Evolutionary conservation across 2,113 vertebrate species (phyloP).

Genomic region (Entelurus aequoreus): DNA sequence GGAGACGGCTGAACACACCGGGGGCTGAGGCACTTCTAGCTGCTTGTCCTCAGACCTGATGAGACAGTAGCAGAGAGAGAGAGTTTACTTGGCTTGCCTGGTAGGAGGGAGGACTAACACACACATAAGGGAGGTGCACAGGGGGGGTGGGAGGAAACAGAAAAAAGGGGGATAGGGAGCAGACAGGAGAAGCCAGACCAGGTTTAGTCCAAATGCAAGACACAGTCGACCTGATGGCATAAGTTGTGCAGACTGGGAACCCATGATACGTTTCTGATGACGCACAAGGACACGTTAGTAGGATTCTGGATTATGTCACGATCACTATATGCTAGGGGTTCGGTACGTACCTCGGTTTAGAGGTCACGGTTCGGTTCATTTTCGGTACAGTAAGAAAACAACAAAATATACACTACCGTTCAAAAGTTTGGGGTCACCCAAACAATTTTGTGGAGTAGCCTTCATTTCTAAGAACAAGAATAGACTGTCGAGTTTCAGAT

Average conservation of each 20-base stretch:
- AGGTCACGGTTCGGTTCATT: too few species aligned
- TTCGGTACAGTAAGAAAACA: too few species aligned
- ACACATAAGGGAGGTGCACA: slow-evolving; percentile 34
- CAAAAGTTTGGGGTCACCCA: too few species aligned
- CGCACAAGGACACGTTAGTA: background rate
- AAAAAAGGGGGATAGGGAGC: slow-evolving; percentile 55
- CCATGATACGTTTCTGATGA: background rate
- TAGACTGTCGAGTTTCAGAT: too few species aligned
- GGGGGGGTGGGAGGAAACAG: slow-evolving; percentile 47
- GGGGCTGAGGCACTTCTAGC: slow-evolving; percentile 50
- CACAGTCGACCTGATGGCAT: too few species aligned
- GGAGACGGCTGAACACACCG: slow-evolving; percentile 34
- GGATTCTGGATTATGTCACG: background rate
- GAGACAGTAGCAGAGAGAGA: slow-evolving; percentile 61
- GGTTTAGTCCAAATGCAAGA: slow-evolving; percentile 19
- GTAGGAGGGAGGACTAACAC: slow-evolving; percentile 40
- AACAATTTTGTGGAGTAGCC: too few species aligned
- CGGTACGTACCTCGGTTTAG: too few species aligned
- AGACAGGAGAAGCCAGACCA: slow-evolving; percentile 46
- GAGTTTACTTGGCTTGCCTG: slow-evolving; percentile 49
- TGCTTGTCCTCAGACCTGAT: slow-evolving; percentile 58
- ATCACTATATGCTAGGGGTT: background rate
- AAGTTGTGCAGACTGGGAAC: background rate
- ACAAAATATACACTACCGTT: too few species aligned
- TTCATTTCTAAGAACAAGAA: too few species aligned